Base-by-base conservation (phyloP, 2,888 invertebrate genomes). In the Yponomeuta plumbellus region DNA sequence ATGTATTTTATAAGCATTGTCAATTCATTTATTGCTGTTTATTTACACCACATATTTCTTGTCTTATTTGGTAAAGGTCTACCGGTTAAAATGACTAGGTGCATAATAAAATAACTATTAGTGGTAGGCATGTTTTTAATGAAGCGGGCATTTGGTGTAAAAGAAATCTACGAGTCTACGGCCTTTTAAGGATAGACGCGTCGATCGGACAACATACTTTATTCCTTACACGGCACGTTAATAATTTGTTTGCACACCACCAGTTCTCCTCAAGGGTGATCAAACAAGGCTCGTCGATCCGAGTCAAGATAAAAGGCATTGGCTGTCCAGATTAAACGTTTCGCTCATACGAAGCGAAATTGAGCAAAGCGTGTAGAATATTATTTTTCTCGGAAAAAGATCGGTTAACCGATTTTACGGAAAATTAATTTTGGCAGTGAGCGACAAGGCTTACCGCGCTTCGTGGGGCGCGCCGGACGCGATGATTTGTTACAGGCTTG, bases 371-470 rank as follows among this genome's bases (percentile, higher is more conserved):
- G 77, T 52, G 81, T 79, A 65, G 61, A 11, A 84, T 83, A 85
- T 87, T 86, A 84, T 85, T 85, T 86, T 87, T 88, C 86, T 84
- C 76, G 74, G 84, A 85, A 88, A 80, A 83, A 86, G 84, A 90
- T 89, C 84, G 84, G 79, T 86, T 81, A 80, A 81, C 81, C 84
- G 86, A 88, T 89, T 88, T 88, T 87, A 86, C 84, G 84, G 83
- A 77, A 85, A 88, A 88, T 88, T 88, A 88, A 88, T 88, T 88
- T 86, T 83, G 85, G 84, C 81, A 84, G 83, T 84, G 83, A 88
- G 83, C 85, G 86, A 87, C 86, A 84, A 80, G 82, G 81, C 76
- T 78, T 79, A 78, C 74, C 76, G 76, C 26, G 10, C 34, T 34
- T 52, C 44, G 44, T 17, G 44, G 44, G 82, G 81, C 76, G 78